Evolutionary conservation across 2,888 invertebrate species (phyloP), one percentile per base, ranked within the genome.

Genomic region (Tuta absoluta): DNA sequence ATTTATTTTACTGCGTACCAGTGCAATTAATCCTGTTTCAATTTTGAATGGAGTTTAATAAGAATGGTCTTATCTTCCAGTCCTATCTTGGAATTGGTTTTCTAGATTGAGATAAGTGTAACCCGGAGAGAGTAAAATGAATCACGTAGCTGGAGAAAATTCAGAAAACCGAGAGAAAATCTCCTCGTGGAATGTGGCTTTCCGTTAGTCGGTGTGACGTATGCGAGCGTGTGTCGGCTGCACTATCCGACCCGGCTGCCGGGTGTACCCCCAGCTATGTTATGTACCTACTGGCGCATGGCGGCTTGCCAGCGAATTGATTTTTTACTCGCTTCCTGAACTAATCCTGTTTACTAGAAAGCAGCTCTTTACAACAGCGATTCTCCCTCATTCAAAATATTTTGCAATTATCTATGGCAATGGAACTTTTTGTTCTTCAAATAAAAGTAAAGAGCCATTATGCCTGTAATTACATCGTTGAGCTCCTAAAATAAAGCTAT

Each of bases 401-500:
- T 49, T 49, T 19, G 17, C 49, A 12, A 48, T n/a, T 45, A n/a
- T 28, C 10, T 24, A 28, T 10, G 28, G 4, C 45, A 17, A 49
- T 33, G 28, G 48, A 11, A 48, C 48, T 49, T 61, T 49, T 48
- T 48, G 59, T 11, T 23, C 37, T 63, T 53, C 1, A 60, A 63
- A 64, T 62, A 62, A 62, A 64, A 64, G 64, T 41, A 56, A 59
- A 64, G 62, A 56, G 14, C 21, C 64, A 53, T 71, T 74, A 77
- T 76, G 75, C 62, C 75, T 67, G 69, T 71, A 77, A 75, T 75
- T 75, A 77, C 76, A 69, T 75, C 74, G 75, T 75, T 78, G 73
- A 74, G 71, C 71, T 71, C 71, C 72, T 73, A 74, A 75, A 83
- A 86, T 86, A 81, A 85, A 87, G 85, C 75, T 76, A 85, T 87